Evolutionary conservation across 2,888 invertebrate species (phyloP).

Genomic region (Urechis unicinctus): DNA sequence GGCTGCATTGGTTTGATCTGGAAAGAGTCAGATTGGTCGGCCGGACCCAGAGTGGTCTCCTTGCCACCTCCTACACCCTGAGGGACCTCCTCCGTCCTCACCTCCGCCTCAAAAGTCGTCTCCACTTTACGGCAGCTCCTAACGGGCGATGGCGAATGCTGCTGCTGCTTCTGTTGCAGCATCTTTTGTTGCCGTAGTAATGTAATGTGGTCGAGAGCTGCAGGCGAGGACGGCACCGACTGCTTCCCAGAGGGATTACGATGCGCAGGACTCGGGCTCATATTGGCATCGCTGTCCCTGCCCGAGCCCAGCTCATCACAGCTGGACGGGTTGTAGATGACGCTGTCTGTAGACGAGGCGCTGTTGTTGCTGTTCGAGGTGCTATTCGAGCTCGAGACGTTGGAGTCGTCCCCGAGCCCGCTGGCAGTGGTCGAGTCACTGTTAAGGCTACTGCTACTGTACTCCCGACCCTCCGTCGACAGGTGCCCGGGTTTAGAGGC

Average conservation of each 20-base stretch:
- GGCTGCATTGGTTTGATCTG: slow-evolving; percentile 85
- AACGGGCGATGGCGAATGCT: background rate
- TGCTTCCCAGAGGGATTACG: background rate
- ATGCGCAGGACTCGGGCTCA: background rate
- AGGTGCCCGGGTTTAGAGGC: background rate
- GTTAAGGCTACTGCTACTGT: background rate
- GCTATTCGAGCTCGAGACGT: slow-evolving; percentile 12
- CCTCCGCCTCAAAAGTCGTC: slow-evolving; percentile 44
- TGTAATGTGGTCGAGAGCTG: slow-evolving; percentile 19
- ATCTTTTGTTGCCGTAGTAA: slow-evolving; percentile 16
- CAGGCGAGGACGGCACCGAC: background rate
- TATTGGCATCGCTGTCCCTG: slow-evolving; percentile 10
- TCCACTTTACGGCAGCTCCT: slow-evolving; percentile 30
- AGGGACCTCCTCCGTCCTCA: slow-evolving; percentile 31
- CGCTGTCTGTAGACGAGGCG: slow-evolving; percentile 39
- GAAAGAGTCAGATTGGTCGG: slow-evolving; percentile 61
- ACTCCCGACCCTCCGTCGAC: background rate
- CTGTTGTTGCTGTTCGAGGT: slow-evolving; percentile 26
- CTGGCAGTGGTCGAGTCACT: background rate
- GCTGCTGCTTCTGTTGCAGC: slow-evolving; percentile 3
- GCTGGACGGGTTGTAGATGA: slow-evolving; percentile 31
- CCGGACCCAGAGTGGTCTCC: slow-evolving; percentile 56
- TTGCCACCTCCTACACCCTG: slow-evolving; percentile 21
- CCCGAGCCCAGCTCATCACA: slow-evolving; percentile 24
- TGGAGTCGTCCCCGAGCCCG: slow-evolving; percentile 8